phyloP scores from a whole-genome alignment of 2,888 invertebrate species.

The Rambutsinella grinnellia region DNA sequence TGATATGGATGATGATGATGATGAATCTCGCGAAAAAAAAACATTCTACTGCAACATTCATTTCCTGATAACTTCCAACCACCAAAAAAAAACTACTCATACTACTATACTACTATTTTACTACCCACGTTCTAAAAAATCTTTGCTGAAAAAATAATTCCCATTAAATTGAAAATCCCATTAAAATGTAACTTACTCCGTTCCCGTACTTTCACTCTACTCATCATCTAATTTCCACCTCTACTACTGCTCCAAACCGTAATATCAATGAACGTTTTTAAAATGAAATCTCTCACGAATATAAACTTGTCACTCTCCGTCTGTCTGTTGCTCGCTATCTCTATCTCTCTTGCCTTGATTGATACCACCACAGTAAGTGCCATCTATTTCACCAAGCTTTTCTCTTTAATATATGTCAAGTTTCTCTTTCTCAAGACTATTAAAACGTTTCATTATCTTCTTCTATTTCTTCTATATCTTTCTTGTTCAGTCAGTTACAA shows the following conservation, averaged over 20 bases:
- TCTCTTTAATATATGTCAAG: slow-evolving; percentile 8
- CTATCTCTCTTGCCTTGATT: slow-evolving; percentile 49
- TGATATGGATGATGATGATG: no score
- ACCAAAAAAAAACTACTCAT: slow-evolving; percentile 18
- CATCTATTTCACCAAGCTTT: slow-evolving; percentile 47
- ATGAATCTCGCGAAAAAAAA: no score
- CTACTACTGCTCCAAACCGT: background rate
- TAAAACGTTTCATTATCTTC: background rate
- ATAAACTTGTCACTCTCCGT: slow-evolving; percentile 16
- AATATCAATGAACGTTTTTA: background rate
- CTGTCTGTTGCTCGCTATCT: slow-evolving; percentile 18
- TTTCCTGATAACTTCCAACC: slow-evolving; percentile 11
- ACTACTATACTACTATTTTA: no score
- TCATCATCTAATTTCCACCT: background rate
- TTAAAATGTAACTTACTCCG: no score
- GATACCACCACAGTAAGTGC: slow-evolving; percentile 54
- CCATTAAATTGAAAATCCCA: background rate
- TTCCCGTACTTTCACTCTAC: background rate
- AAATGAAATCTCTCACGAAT: slow-evolving; percentile 13
- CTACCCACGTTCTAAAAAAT: no score
- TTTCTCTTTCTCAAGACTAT: slow-evolving; percentile 3
- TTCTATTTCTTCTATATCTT: background rate
- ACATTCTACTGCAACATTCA: background rate
- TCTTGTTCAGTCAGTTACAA: background rate
- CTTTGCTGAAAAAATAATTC: slow-evolving; percentile 8